phyloP scores from a whole-genome alignment of 2,888 invertebrate species.

The Lasius platythorax region DNA sequence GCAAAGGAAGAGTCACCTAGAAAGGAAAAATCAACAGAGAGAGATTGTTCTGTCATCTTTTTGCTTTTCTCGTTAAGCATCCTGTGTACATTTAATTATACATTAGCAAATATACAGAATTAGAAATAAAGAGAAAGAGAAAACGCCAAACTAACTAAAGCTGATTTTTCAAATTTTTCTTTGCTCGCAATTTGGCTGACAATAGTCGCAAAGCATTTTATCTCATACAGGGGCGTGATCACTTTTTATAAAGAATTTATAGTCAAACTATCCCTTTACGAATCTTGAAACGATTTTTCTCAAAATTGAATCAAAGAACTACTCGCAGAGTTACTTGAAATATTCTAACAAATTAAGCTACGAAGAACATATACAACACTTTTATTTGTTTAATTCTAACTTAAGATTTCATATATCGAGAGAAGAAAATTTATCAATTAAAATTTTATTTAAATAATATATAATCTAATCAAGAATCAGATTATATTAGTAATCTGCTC shows the following conservation, averaged over 20 bases:
- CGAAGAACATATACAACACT: neutral
- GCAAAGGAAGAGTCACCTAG: neutral
- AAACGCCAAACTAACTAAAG: neutral
- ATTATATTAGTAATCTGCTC: neutral
- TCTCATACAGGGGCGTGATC: neutral
- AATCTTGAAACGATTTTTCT: neutral
- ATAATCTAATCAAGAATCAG: neutral
- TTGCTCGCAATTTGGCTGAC: constrained; percentile 53
- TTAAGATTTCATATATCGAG: too few relatives aligned
- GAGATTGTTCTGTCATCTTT: neutral
- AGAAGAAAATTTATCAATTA: too few relatives aligned
- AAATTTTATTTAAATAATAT: neutral
- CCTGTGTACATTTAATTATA: neutral
- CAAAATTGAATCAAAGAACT: neutral
- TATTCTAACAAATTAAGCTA: neutral
- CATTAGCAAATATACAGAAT: neutral
- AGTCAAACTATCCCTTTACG: neutral
- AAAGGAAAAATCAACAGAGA: neutral
- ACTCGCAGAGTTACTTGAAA: neutral
- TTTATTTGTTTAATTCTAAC: too few relatives aligned
- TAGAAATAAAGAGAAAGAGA: neutral
- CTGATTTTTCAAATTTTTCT: constrained; percentile 63
- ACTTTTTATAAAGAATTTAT: neutral
- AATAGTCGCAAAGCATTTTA: constrained; percentile 42
- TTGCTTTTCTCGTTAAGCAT: neutral